Evolutionary conservation across 2,113 vertebrate species (phyloP), one percentile per base, ranked within the genome.

Genomic region (Bubo scandiacus): DNA sequence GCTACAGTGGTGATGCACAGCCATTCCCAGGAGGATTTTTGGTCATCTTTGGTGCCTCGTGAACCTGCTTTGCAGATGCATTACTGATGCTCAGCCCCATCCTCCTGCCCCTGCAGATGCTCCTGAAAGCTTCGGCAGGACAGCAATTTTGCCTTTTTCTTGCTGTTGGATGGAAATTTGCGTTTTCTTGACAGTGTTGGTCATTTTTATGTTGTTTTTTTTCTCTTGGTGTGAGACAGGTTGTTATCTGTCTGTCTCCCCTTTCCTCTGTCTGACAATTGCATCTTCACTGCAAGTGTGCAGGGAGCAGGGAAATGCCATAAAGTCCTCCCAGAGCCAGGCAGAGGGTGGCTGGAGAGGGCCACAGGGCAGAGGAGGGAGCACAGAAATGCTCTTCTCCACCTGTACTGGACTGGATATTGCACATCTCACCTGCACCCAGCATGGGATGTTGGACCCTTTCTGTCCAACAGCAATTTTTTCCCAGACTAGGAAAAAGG

Each of bases 151-250:
- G 22, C 27, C 16, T 36, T 58, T 77, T 72, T 40, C 42, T 68
- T 82, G 36, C 29, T 67, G 4, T 68, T 77, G 29, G 17, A 42
- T 77, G 43, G n/a, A 34, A 70, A 55, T 49, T 30, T 82, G 10
- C 55, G 9, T 92, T 82, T 87, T 36, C 29, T 71, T 2, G 0
- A 7, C 2, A 2, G 12, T 18, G 4, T 68, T 3, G 0, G 22
- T 57, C 63, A 7, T 55, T 77, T 59, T 15, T n/a, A 9, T 30
- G 23, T 11, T n/a, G 20, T 11, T 47, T 47, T 47, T 17, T 2
- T 15, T 45, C 73, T 61, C 18, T 52, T 43, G 11, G 4, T 63
- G 57, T 67, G 58, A 57, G 63, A 30, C 0, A 8, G 15, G 23
- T 30, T 77, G 25, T 59, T 59, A 9, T 12, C 57, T 3, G 3